phyloP scores from a whole-genome alignment of 2,797 vertebrate species.

The Darevskia mixta region DNA sequence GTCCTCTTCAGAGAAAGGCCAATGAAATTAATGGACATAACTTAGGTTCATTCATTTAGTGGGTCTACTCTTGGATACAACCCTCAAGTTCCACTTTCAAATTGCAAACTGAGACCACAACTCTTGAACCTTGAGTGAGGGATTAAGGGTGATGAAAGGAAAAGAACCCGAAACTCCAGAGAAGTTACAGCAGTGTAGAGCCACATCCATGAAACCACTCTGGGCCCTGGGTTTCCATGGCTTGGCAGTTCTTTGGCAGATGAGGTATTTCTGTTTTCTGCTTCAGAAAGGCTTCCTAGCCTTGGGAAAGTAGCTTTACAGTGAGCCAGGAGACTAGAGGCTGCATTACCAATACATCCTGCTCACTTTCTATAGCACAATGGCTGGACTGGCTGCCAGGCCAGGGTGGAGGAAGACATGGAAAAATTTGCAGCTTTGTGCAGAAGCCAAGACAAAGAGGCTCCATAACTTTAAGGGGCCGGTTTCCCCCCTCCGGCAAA shows the following conservation, averaged over 20 bases:
- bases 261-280: conserved; percentile 37
- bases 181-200: background rate
- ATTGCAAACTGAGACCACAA: conserved; percentile 48
- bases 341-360: conserved; percentile 44
- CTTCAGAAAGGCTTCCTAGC: background rate
- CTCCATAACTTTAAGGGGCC: conserved; percentile 27
- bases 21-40: too few relatives aligned
- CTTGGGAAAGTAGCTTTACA: background rate
- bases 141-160: background rate
- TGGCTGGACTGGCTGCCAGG: conserved; percentile 63
- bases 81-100: background rate
- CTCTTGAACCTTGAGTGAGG: conserved; percentile 11
- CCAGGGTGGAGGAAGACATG: conserved; percentile 13
- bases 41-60: too few relatives aligned
- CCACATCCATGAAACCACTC: background rate
- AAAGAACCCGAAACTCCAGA: background rate
- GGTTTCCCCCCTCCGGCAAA: conserved; percentile 31
- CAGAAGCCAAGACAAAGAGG: conserved; percentile 56
- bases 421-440: conserved; percentile 56
- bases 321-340: conserved; percentile 23
- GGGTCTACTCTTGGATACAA: too few relatives aligned
- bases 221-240: background rate
- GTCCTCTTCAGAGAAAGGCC: too few relatives aligned
- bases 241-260: background rate
- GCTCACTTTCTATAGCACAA: conserved; percentile 62